These are phyloP conservation scores for Gorsachius goisagi DNA, from an alignment of 2,113 vertebrate genomes.

Conservation along the genomic window DNA sequence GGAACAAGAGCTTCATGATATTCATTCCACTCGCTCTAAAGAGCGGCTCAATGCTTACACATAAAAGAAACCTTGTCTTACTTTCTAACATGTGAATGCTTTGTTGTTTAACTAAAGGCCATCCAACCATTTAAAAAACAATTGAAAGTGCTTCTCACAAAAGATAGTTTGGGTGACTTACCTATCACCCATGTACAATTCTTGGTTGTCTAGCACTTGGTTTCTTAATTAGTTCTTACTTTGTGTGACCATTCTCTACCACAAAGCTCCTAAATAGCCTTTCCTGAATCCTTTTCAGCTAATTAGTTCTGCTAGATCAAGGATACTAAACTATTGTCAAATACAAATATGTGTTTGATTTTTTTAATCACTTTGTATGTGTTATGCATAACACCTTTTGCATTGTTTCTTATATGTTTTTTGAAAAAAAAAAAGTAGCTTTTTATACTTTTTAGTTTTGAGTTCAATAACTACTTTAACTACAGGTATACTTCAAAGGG, in stretches of 20 bases:
- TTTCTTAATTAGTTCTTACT: slow-evolving; percentile 73
- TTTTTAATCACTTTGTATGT: slow-evolving; percentile 77
- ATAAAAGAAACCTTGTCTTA: slow-evolving; percentile 76
- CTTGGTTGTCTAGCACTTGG: slow-evolving; percentile 76
- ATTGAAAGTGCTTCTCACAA: slow-evolving; percentile 81
- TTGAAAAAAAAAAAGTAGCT: slow-evolving; percentile 70
- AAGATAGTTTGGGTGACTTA: slow-evolving; percentile 72
- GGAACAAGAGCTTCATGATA: slow-evolving; percentile 98
- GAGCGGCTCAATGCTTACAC: slow-evolving; percentile 99
- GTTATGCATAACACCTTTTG: slow-evolving; percentile 78
- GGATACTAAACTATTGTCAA: slow-evolving; percentile 71
- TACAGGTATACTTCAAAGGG: slow-evolving; percentile 85
- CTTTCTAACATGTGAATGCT: slow-evolving; percentile 69
- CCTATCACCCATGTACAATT: slow-evolving; percentile 57
- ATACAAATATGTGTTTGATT: slow-evolving; percentile 74
- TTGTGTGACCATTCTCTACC: slow-evolving; percentile 71
- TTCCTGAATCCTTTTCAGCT: slow-evolving; percentile 63
- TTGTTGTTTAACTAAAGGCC: slow-evolving; percentile 79
- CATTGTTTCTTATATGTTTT: slow-evolving; percentile 85
- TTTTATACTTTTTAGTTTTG: slow-evolving; percentile 88
- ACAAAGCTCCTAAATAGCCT: slow-evolving; percentile 76
- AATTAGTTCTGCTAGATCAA: slow-evolving; percentile 71
- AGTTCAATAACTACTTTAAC: slow-evolving; percentile 84
- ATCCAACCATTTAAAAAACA: slow-evolving; percentile 74
- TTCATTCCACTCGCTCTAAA: slow-evolving; percentile 99